Percentiles rank a stretch among this genome's conserved stretches.
phyloP scores from a whole-genome alignment of 2,888 invertebrate species.

The Ophioninae sp. region DNA sequence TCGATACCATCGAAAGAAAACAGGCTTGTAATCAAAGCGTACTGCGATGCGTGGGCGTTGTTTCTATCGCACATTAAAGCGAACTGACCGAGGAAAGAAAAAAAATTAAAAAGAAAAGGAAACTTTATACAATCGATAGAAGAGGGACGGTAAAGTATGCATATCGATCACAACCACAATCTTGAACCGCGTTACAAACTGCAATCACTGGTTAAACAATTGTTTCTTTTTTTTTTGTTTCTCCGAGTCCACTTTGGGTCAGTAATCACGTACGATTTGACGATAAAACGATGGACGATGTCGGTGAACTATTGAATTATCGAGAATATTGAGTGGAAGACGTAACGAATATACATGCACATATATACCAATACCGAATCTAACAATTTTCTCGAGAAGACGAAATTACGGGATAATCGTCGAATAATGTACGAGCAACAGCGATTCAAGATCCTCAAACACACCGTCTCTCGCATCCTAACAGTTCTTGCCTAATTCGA shows the following conservation, averaged over 20 bases:
- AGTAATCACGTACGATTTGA: slow-evolving; percentile 9
- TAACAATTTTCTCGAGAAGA: slow-evolving; percentile 13
- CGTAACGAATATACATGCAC: slow-evolving; percentile 28
- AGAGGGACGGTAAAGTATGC: slow-evolving; percentile 64
- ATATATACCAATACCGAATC: neutral
- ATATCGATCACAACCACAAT: slow-evolving; percentile 60
- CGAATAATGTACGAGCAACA: slow-evolving; percentile 31
- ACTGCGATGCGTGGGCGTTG: slow-evolving; percentile 2
- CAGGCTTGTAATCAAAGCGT: slow-evolving; percentile 11
- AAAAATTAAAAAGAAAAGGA: slow-evolving; percentile 40
- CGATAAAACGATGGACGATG: slow-evolving; percentile 8
- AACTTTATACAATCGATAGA: slow-evolving; percentile 61
- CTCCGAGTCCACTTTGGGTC: neutral
- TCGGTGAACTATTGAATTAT: neutral
- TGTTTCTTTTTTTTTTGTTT: neutral
- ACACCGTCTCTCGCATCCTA: slow-evolving; percentile 40
- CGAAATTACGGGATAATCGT: slow-evolving; percentile 24
- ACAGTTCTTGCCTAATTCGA: slow-evolving; percentile 43
- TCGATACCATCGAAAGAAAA: neutral
- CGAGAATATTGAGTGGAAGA: slow-evolving; percentile 54
- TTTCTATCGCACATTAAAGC: slow-evolving; percentile 31
- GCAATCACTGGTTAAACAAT: slow-evolving; percentile 2
- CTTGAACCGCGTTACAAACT: slow-evolving; percentile 57
- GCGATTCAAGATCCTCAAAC: slow-evolving; percentile 48
- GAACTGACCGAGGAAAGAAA: slow-evolving; percentile 17